Evolutionary conservation across 2,888 invertebrate genomes (phyloP).

Genomic region (Subacronicta megacephala): DNA sequence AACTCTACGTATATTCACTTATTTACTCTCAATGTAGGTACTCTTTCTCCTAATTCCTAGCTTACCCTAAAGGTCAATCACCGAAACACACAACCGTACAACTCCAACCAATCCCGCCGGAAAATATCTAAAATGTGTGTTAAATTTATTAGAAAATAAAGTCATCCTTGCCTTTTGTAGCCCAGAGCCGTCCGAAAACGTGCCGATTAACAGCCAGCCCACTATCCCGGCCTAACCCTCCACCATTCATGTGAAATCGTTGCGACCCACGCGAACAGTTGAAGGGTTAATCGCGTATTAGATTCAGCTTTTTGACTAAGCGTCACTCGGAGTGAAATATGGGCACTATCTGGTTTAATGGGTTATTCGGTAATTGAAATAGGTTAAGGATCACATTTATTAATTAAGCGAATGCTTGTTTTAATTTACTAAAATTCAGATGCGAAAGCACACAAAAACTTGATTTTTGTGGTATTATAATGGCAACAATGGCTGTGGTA

Average conservation of each 20-base stretch:
- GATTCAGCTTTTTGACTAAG: constrained; percentile 62
- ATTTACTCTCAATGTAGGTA: background rate
- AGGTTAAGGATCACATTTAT: constrained; percentile 1
- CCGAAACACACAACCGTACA: constrained; percentile 5
- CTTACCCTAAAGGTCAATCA: background rate
- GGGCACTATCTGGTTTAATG: constrained; percentile 29
- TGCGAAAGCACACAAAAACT: too few species aligned
- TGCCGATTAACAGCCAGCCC: constrained; percentile 54
- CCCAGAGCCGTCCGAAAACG: constrained; percentile 45
- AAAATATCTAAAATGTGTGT: constrained; percentile 48
- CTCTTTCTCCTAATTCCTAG: background rate
- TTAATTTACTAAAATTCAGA: too few species aligned
- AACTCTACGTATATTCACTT: too few species aligned
- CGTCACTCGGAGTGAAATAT: constrained; percentile 57
- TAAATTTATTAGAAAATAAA: constrained; percentile 68
- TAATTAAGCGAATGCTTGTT: background rate
- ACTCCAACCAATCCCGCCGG: constrained; percentile 13
- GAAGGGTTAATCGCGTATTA: constrained; percentile 66
- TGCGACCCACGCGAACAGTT: constrained; percentile 58
- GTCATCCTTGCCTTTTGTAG: constrained; percentile 62
- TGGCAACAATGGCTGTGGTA: too few species aligned
- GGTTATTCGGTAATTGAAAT: constrained; percentile 40
- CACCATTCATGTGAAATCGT: constrained; percentile 64
- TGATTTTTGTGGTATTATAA: too few species aligned
- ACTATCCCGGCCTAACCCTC: constrained; percentile 52